Percentiles rank a stretch among this genome's conserved stretches.
Conservation (phyloP, 2,113 vertebrate species). For the Ploceus nigricollis region DNA sequence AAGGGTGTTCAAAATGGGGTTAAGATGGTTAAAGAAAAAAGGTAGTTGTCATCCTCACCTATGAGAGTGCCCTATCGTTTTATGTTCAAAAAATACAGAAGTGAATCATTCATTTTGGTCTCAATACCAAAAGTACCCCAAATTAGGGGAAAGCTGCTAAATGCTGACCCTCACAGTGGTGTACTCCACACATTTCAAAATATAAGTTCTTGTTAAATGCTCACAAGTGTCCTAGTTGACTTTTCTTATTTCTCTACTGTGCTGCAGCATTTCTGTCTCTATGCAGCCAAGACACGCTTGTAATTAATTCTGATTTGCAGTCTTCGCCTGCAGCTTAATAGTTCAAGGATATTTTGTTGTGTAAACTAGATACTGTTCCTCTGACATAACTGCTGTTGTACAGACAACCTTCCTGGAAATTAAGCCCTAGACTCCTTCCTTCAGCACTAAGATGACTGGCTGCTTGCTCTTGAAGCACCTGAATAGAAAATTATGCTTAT, state of each 20-base stretch:
- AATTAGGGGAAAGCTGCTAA: neutral
- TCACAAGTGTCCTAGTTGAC: neutral
- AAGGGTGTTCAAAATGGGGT: neutral
- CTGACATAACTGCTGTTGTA: neutral
- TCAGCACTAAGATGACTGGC: neutral
- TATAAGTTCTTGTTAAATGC: neutral
- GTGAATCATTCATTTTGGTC: neutral
- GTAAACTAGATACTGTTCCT: neutral
- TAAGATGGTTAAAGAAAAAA: neutral
- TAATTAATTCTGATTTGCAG: slow-evolving; percentile 34
- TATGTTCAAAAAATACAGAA: neutral
- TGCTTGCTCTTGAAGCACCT: neutral
- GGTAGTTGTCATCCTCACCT: neutral
- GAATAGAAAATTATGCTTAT: neutral
- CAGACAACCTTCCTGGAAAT: neutral
- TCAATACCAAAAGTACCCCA: neutral
- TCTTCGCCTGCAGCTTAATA: neutral
- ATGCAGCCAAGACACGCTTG: neutral
- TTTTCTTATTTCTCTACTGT: neutral
- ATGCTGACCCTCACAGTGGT: neutral
- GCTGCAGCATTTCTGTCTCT: neutral
- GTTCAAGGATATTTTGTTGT: slow-evolving; percentile 23
- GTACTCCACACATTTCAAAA: neutral
- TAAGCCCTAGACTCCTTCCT: neutral
- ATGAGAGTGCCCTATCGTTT: neutral